phyloP scores from a whole-genome alignment of 1,140 invertebrate species.

The Drosophila pruinosa region DNA sequence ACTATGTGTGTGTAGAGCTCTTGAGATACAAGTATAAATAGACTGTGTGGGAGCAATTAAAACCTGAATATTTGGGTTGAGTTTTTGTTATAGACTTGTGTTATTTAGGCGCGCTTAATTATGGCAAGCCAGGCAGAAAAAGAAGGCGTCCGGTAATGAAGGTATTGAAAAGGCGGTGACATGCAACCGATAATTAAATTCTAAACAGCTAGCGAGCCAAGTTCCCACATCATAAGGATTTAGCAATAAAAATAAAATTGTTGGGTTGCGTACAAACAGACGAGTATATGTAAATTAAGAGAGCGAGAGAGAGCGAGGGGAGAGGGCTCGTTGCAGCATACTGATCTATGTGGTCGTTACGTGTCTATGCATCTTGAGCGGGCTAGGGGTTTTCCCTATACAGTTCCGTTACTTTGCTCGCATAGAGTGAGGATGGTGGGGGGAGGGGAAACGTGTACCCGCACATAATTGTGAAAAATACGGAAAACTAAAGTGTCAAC shows the following conservation, averaged over 20 bases:
- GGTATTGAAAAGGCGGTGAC: slow-evolving; percentile 75
- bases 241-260: slow-evolving; percentile 64
- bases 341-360: slow-evolving; percentile 38
- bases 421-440: background rate
- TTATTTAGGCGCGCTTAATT: slow-evolving; percentile 78
- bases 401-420: slow-evolving; percentile 56
- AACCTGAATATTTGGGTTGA: slow-evolving; percentile 47
- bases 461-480: slow-evolving; percentile 57
- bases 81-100: slow-evolving; percentile 13
- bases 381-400: background rate
- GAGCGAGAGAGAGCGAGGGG: background rate
- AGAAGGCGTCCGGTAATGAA: slow-evolving; percentile 57
- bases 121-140: slow-evolving; percentile 22
- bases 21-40: slow-evolving; percentile 38
- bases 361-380: slow-evolving; percentile 74
- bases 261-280: background rate
- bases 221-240: slow-evolving; percentile 78
- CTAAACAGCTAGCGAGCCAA: slow-evolving; percentile 15
- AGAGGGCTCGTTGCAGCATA: slow-evolving; percentile 16
- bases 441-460: slow-evolving; percentile 63
- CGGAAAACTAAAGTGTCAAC: slow-evolving; percentile 68
- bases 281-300: slow-evolving; percentile 57
- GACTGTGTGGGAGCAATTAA: slow-evolving; percentile 52
- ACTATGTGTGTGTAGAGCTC: slow-evolving; percentile 8
- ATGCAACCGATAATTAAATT: slow-evolving; percentile 78